Percentiles rank a stretch among this genome's conserved stretches.
Evolutionary conservation across 1,140 invertebrate genomes (phyloP).

Genomic region (Drosophila sp.): DNA sequence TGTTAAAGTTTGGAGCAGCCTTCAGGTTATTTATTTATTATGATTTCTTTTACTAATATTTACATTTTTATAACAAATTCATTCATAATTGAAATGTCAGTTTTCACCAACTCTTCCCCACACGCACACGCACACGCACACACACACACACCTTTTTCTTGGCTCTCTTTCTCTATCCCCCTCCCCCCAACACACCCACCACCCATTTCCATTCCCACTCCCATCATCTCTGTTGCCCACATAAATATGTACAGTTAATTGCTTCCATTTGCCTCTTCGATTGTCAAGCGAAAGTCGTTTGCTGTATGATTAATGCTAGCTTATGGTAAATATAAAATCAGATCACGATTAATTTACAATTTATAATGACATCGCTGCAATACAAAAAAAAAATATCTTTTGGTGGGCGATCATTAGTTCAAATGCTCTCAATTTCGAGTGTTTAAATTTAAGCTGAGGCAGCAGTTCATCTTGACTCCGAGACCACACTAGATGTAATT

Average conservation of each 20-base stretch:
- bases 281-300: conserved; percentile 58
- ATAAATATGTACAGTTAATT: conserved; percentile 58
- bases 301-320: conserved; percentile 49
- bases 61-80: conserved; percentile 17
- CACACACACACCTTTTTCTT: conserved; percentile 12
- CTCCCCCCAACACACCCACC: too few species aligned
- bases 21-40: conserved; percentile 1
- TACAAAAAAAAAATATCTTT: conserved; percentile 21
- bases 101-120: conserved; percentile 15
- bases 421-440: conserved; percentile 24
- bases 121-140: background rate
- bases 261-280: conserved; percentile 53
- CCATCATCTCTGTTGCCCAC: conserved; percentile 38
- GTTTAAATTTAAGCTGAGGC: background rate
- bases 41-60: conserved; percentile 41
- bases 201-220: background rate
- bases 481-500: background rate
- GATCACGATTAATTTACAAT: conserved; percentile 54
- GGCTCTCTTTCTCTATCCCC: conserved; percentile 9
- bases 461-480: background rate
- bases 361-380: conserved; percentile 26
- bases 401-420: conserved; percentile 50
- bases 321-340: conserved; percentile 47
- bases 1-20: background rate
- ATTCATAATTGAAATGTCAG: conserved; percentile 53